These are phyloP conservation scores for Archilochus colubris DNA, from an alignment of 2,113 vertebrate species.

Conservation along the genomic window DNA sequence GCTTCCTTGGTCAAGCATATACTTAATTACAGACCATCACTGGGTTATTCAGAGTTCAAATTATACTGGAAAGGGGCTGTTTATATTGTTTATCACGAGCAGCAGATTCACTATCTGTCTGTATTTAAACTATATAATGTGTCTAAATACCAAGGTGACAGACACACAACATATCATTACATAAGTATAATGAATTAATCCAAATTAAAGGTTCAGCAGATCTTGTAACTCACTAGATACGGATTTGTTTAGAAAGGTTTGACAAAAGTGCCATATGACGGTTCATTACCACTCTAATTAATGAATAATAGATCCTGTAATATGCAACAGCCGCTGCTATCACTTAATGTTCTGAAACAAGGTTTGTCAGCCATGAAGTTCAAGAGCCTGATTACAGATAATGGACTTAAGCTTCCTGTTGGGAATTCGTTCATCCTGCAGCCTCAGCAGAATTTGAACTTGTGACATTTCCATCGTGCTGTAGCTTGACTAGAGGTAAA, in stretches of 20 bases:
- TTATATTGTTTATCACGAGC: conserved; percentile 24
- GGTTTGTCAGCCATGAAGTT: conserved; percentile 28
- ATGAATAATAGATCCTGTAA: conserved; percentile 48
- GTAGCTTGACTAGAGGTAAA: conserved; percentile 24
- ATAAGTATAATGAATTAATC: conserved; percentile 20
- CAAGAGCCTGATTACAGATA: conserved; percentile 53
- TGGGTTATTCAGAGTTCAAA: conserved; percentile 46
- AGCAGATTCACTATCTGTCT: conserved; percentile 29
- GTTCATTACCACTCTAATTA: conserved; percentile 57
- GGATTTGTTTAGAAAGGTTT: conserved; percentile 30
- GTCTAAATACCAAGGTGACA: conserved; percentile 29
- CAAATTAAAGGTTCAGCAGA: neutral
- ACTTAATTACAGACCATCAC: neutral
- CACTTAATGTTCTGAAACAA: neutral
- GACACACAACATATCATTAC: neutral
- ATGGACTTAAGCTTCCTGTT: conserved; percentile 54
- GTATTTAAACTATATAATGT: neutral
- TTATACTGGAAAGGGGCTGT: neutral
- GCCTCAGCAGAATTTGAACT: conserved; percentile 49
- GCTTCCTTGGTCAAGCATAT: neutral
- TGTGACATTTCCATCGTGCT: conserved; percentile 28
- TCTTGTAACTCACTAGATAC: conserved; percentile 4
- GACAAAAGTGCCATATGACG: neutral
- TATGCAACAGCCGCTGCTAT: neutral
- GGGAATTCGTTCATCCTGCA: conserved; percentile 44